phyloP scores from a whole-genome alignment of 2,888 invertebrate species.

The Meliscaeva auricollis region DNA sequence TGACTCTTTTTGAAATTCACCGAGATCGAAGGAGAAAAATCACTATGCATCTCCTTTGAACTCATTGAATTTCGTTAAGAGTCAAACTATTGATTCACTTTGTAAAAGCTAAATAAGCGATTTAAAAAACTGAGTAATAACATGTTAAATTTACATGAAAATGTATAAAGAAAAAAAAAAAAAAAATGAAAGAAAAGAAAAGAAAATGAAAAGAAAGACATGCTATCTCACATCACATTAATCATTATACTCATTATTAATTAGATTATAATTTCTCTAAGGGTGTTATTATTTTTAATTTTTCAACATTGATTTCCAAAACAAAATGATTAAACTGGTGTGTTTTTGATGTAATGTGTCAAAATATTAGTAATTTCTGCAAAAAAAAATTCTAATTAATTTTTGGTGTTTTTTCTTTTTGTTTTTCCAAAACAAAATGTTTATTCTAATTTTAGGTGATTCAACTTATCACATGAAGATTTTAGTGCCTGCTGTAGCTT shows the following conservation, averaged over 20 bases:
- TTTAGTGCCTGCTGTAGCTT: conserved; percentile 97
- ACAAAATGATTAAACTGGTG: conserved; percentile 73
- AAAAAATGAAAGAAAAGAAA: not conserved
- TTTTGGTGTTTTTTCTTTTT: not conserved
- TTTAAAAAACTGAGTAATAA: too few species aligned
- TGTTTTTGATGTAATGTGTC: conserved; percentile 68
- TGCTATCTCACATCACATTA: conserved; percentile 70
- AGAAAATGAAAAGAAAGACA: conserved; percentile 19
- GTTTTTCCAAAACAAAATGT: conserved; percentile 1
- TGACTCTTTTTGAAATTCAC: too few species aligned
- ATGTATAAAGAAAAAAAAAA: not conserved
- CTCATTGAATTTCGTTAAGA: too few species aligned
- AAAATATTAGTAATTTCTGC: conserved; percentile 15
- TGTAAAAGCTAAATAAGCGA: too few species aligned
- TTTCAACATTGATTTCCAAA: conserved; percentile 76
- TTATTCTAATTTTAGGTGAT: conserved; percentile 88
- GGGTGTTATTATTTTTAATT: conserved; percentile 76
- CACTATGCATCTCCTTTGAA: too few species aligned
- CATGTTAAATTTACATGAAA: too few species aligned
- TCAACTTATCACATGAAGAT: conserved; percentile 98
- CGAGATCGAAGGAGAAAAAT: too few species aligned
- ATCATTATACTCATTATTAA: conserved; percentile 66
- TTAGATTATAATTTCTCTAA: conserved; percentile 66
- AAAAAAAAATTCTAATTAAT: conserved; percentile 48
- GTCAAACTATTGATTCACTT: too few species aligned